phyloP scores from a whole-genome alignment of 2,797 vertebrate species.

The Sitta carolinensis region DNA sequence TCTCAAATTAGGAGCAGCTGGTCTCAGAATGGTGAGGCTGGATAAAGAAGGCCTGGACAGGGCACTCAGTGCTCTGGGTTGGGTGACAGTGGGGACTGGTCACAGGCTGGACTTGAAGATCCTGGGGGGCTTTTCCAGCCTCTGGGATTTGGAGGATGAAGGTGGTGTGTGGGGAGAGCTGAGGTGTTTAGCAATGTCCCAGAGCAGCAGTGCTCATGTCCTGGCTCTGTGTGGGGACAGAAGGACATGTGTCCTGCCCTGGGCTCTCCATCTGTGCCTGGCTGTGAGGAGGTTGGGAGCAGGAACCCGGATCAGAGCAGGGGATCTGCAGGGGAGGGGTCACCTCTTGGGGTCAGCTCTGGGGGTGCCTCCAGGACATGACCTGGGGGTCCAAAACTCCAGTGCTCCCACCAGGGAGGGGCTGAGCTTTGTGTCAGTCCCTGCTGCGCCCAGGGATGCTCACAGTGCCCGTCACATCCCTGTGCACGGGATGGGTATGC shows the following conservation, averaged over 20 bases:
- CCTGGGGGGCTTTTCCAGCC: neutral
- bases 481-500: accelerated
- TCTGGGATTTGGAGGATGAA: neutral
- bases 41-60: neutral
- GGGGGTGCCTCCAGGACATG: neutral
- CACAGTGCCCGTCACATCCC: accelerated
- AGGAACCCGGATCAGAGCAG: accelerated
- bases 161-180: neutral
- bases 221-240: neutral
- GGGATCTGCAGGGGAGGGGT: neutral
- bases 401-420: neutral
- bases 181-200: neutral
- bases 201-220: neutral
- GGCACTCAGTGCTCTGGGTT: neutral
- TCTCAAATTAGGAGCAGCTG: neutral
- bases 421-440: neutral
- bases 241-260: neutral
- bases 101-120: neutral
- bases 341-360: neutral
- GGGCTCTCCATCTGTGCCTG: accelerated
- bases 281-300: neutral
- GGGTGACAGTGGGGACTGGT: neutral
- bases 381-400: neutral
- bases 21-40: neutral
- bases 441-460: neutral